These are phyloP conservation scores for Silvanus unidentatus DNA, from an alignment of 2,888 invertebrate genomes.

Conservation along the genomic window DNA sequence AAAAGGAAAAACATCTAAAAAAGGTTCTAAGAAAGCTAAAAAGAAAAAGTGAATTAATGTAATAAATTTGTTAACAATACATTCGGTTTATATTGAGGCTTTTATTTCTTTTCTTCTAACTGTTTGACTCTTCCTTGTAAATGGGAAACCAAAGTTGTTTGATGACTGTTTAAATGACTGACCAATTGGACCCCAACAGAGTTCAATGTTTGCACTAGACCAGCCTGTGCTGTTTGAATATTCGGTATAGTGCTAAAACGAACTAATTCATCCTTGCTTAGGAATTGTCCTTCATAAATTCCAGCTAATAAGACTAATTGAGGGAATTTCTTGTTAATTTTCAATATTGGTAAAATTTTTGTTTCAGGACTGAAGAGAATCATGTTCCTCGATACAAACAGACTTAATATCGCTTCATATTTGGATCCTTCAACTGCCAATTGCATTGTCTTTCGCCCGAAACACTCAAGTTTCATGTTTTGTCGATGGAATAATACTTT, in stretches of 20 bases:
- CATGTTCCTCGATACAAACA: conserved; percentile 60
- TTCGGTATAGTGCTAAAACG: conserved; percentile 61
- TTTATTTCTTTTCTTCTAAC: conserved; percentile 28
- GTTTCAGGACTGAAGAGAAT: conserved; percentile 66
- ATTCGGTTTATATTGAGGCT: conserved; percentile 11
- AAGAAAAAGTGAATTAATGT: conserved; percentile 14
- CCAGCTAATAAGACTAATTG: conserved; percentile 69
- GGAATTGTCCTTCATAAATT: conserved; percentile 62
- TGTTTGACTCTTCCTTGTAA: conserved; percentile 55
- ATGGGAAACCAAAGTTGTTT: conserved; percentile 60
- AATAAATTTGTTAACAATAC: conserved; percentile 13
- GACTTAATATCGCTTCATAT: conserved; percentile 60
- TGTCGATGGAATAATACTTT: conserved; percentile 57
- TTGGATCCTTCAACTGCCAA: conserved; percentile 62
- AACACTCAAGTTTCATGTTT: conserved; percentile 63
- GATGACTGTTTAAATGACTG: conserved; percentile 61
- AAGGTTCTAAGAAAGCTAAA: conserved; percentile 20
- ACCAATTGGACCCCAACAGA: conserved; percentile 60
- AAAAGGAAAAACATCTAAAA: conserved; percentile 22
- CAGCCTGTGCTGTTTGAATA: conserved; percentile 59
- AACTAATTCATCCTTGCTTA: conserved; percentile 64
- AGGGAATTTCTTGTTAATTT: no score
- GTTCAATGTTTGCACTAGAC: conserved; percentile 63
- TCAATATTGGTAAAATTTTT: conserved; percentile 54
- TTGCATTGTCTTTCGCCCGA: conserved; percentile 59